Percentiles rank a stretch among this genome's conserved stretches.
phyloP scores from a whole-genome alignment of 2,113 vertebrate species.

The Cichladusa arquata region DNA sequence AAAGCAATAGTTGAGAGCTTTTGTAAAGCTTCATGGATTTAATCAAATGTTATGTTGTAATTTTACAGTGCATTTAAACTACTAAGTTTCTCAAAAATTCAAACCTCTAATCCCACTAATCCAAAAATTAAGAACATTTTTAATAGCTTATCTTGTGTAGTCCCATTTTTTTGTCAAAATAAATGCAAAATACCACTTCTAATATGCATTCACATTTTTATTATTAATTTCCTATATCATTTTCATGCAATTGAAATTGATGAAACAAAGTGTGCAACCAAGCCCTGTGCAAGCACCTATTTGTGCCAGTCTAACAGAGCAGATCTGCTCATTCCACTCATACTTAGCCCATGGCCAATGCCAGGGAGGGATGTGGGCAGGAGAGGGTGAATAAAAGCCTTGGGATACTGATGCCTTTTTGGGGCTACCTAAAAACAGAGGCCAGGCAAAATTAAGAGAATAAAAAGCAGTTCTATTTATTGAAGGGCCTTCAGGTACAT shows the following conservation, averaged over 20 bases:
- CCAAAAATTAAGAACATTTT: not conserved
- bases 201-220: not conserved
- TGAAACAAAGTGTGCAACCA: not conserved
- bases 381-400: not conserved
- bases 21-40: slow-evolving; percentile 22
- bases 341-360: not conserved
- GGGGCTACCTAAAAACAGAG: not conserved
- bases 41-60: not conserved
- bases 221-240: not conserved
- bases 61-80: slow-evolving; percentile 16
- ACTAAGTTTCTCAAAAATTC: not conserved
- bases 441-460: not conserved
- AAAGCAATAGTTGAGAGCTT: not conserved
- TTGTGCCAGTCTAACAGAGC: not conserved
- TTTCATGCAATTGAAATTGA: not conserved
- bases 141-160: not conserved
- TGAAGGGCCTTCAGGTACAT: not conserved
- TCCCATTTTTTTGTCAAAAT: not conserved
- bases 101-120: slow-evolving; percentile 15
- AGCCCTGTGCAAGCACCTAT: not conserved
- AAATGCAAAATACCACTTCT: not conserved
- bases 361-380: not conserved
- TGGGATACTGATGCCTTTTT: not conserved
- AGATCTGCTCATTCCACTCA: not conserved
- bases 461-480: not conserved